Evolutionary conservation across 1,140 invertebrate genomes (phyloP).

Genomic region (Drosophila suzukii): DNA sequence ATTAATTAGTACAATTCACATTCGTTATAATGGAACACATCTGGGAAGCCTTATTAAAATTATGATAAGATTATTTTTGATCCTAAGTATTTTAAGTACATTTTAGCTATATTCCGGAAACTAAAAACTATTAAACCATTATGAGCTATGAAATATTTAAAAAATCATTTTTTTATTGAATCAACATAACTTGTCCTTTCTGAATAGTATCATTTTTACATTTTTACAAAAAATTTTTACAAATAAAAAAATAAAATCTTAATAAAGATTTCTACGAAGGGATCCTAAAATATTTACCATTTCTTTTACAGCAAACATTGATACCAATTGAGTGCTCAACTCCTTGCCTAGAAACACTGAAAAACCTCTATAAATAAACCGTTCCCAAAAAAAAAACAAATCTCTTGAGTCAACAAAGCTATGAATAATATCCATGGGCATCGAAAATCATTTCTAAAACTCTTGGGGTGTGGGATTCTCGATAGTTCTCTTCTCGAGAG

Average conservation of each 20-base stretch:
- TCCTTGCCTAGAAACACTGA: background rate
- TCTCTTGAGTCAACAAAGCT: conserved; percentile 14
- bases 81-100: too few species aligned
- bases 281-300: background rate
- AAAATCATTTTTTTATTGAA: too few species aligned
- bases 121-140: too few species aligned
- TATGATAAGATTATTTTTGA: too few species aligned
- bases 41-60: background rate
- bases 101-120: too few species aligned
- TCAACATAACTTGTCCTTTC: background rate
- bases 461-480: conserved; percentile 1
- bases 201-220: background rate
- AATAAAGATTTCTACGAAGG: background rate
- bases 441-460: conserved; percentile 23
- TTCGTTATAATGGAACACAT: background rate
- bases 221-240: too few species aligned
- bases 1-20: background rate
- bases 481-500: conserved; percentile 15
- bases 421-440: conserved; percentile 14
- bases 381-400: conserved; percentile 6
- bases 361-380: background rate
- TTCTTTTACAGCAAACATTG: background rate
- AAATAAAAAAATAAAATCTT: background rate
- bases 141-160: too few species aligned
- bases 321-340: conserved; percentile 8